phyloP scores from a whole-genome alignment of 2,113 vertebrate species.

The Larimichthys crocea region DNA sequence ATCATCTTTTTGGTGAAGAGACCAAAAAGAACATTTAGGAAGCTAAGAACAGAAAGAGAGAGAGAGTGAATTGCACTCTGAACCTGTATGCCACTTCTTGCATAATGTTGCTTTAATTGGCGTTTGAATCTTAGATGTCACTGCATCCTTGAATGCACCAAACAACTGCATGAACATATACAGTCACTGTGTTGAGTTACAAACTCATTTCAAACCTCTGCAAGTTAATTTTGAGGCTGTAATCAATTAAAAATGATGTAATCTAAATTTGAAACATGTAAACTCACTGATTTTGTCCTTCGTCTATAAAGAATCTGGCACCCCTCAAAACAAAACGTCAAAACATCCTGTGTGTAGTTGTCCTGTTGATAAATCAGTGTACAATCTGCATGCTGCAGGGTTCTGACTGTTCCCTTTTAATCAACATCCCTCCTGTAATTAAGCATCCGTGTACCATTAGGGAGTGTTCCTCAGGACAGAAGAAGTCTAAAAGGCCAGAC shows the following conservation, averaged over 20 bases:
- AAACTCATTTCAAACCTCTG: background rate
- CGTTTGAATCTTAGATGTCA: background rate
- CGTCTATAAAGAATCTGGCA: background rate
- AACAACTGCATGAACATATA: background rate
- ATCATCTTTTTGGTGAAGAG: no score
- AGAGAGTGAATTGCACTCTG: no score
- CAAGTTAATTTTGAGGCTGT: background rate
- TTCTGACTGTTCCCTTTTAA: constrained; percentile 51
- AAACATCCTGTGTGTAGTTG: constrained; percentile 5
- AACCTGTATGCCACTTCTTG: no score
- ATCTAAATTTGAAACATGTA: constrained; percentile 11
- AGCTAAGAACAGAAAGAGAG: no score
- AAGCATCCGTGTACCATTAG: constrained; percentile 53
- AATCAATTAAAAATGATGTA: background rate
- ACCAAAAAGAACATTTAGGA: no score
- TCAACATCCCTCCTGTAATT: constrained; percentile 66
- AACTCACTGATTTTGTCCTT: background rate
- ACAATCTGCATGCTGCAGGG: constrained; percentile 33
- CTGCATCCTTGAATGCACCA: background rate
- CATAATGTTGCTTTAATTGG: no score
- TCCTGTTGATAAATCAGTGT: constrained; percentile 20
- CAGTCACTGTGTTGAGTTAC: no score
- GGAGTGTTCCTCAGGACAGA: constrained; percentile 62
- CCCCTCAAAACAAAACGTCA: background rate
- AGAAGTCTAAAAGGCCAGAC: constrained; percentile 63